A percentile compares a stretch with the other conserved stretches of the same genome.
These are phyloP conservation scores for Syrrhaptes paradoxus DNA, from an alignment of 2,113 vertebrate species.

Conservation along the genomic window DNA sequence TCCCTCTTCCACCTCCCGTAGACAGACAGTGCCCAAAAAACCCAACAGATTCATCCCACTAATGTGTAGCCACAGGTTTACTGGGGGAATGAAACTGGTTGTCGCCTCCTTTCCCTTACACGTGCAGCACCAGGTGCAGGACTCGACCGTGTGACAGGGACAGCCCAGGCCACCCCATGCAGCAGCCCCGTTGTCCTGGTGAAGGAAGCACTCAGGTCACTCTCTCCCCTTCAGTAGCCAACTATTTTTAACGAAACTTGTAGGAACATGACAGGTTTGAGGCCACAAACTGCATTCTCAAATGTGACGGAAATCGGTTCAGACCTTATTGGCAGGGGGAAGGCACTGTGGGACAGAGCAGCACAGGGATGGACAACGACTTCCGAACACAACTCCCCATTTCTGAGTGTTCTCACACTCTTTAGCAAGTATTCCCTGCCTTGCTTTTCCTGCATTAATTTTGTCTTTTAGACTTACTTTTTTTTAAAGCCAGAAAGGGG, in stretches of 20 bases:
- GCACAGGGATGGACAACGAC: neutral
- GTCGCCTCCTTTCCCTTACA: neutral
- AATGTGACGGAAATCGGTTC: neutral
- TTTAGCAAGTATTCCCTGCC: neutral
- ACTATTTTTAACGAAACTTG: neutral
- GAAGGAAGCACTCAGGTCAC: neutral
- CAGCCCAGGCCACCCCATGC: neutral
- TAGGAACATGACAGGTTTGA: neutral
- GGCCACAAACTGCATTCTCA: neutral
- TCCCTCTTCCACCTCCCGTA: neutral
- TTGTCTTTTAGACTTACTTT: neutral
- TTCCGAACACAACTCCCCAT: neutral
- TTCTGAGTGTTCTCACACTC: neutral
- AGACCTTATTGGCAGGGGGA: neutral
- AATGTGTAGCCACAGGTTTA: neutral
- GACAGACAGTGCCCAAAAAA: neutral
- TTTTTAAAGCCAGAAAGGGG: neutral
- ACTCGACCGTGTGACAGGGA: neutral
- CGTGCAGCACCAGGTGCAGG: too few relatives aligned
- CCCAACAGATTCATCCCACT: neutral
- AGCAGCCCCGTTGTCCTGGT: neutral
- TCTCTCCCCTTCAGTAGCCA: neutral
- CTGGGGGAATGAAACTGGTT: too few relatives aligned
- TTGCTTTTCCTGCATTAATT: neutral
- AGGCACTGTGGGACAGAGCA: neutral